Base-by-base conservation (phyloP, 1,140 invertebrate genomes). In the Agrilus planipennis region DNA sequence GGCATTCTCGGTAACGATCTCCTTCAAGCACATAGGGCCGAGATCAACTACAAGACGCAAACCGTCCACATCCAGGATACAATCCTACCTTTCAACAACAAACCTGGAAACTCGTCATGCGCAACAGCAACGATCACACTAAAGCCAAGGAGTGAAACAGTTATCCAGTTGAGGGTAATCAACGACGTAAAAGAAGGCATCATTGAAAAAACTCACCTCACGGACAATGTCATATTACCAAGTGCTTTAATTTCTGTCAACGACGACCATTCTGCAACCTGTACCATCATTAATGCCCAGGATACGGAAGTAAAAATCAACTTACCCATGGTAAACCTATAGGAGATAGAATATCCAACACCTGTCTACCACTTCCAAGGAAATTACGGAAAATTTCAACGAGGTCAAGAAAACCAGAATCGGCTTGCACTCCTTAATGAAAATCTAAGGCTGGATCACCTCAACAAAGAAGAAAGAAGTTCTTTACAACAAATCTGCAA, bases 391-490 rank as follows among this genome's bases (percentile, higher is more conserved):
- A n/a, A n/a, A n/a, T n/a, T n/a, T n/a, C n/a, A n/a, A n/a, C n/a
- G n/a, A n/a, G n/a, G n/a, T n/a, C n/a, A n/a, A n/a, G n/a, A n/a
- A n/a, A n/a, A n/a, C n/a, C n/a, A n/a, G n/a, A n/a, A n/a, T n/a
- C n/a, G n/a, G n/a, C n/a, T n/a, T n/a, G n/a, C n/a, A n/a, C n/a
- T n/a, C n/a, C n/a, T n/a, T n/a, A n/a, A n/a, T n/a, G n/a, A n/a
- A n/a, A n/a, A n/a, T n/a, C n/a, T 45, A 18, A 19, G 36, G 29
- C 37, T 39, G 4, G 35, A 52, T 34, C 50, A 50, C 23, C 23
- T 52, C 11, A 52, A 52, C 39, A 10, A 7, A 15, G 50, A 52
- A 40, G 50, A 54, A 49, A 44, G 38, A 31, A 3, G 23, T 19
- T 14, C 19, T 28, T 42, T 53, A 20, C 9, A 42, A 19, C 32